These are phyloP conservation scores for Thermophis baileyi DNA, from an alignment of 2,113 vertebrate genomes.

Conservation along the genomic window DNA sequence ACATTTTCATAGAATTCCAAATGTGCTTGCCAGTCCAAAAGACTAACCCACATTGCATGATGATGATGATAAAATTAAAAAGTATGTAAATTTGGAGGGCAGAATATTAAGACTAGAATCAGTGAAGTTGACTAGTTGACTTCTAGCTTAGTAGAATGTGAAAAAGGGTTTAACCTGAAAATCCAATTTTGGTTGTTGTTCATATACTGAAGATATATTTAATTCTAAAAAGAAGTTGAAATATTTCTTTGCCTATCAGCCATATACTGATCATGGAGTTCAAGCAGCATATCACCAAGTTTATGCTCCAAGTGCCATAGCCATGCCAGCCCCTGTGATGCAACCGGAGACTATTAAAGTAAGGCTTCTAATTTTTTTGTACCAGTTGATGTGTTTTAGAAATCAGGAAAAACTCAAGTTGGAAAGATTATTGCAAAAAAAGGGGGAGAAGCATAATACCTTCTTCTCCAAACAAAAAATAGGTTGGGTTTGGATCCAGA, in stretches of 20 bases:
- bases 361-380: conserved; percentile 27
- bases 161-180: neutral
- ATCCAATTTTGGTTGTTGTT: neutral
- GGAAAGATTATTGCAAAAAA: neutral
- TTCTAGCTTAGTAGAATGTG: neutral
- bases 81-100: neutral
- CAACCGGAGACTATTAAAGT: conserved; percentile 58
- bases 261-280: conserved; percentile 71
- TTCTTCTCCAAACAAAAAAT: neutral
- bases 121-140: neutral
- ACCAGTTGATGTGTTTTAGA: neutral
- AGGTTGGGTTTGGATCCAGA: neutral
- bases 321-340: conserved; percentile 71
- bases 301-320: conserved; percentile 64
- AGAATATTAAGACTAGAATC: neutral
- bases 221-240: neutral
- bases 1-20: neutral
- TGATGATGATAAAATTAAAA: neutral
- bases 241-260: conserved; percentile 45
- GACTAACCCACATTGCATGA: neutral
- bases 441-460: neutral
- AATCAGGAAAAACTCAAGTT: neutral
- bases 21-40: neutral
- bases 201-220: neutral
- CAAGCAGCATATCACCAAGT: conserved; percentile 68